Percentiles rank a stretch among this genome's conserved stretches.
Evolutionary conservation across 2,797 vertebrate species (phyloP).

Genomic region (Brachyalestes nurse): DNA sequence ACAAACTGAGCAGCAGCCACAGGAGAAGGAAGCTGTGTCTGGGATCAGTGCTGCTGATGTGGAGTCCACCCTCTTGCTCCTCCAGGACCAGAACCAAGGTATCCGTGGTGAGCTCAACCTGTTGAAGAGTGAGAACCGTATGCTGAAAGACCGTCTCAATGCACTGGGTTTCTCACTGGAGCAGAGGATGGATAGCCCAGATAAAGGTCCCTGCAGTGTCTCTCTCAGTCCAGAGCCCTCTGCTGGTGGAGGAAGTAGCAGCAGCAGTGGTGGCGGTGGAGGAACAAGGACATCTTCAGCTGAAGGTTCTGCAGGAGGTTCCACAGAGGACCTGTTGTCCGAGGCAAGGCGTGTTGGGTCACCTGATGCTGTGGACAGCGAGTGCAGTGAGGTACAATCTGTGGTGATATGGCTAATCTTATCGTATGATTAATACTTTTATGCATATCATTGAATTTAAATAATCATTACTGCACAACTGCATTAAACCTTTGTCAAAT

Average conservation of each 20-base stretch:
- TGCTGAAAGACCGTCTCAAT: constrained; percentile 88
- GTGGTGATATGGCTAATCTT: neutral
- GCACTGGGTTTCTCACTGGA: constrained; percentile 88
- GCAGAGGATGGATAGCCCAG: constrained; percentile 82
- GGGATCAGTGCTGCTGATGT: constrained; percentile 77
- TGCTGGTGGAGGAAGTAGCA: constrained; percentile 74
- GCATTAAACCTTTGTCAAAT: neutral
- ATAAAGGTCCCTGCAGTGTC: constrained; percentile 80
- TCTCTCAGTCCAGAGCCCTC: constrained; percentile 80
- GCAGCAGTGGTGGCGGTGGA: constrained; percentile 77
- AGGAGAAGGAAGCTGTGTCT: constrained; percentile 71
- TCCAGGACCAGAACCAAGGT: constrained; percentile 86
- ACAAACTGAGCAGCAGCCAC: constrained; percentile 55
- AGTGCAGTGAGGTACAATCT: constrained; percentile 65
- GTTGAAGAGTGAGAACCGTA: constrained; percentile 87
- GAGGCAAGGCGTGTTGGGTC: constrained; percentile 60
- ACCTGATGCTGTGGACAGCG: constrained; percentile 83
- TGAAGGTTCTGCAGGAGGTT: constrained; percentile 85
- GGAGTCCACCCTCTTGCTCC: constrained; percentile 80
- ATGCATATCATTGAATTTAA: too few relatives aligned
- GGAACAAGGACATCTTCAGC: constrained; percentile 77
- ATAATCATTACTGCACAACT: too few relatives aligned
- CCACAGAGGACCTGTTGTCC: constrained; percentile 80
- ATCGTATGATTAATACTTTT: neutral
- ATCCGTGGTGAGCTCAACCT: constrained; percentile 86